A percentile compares a stretch with the other conserved stretches of the same genome.
These are phyloP conservation scores for Elysia crispata DNA, from an alignment of 2,888 invertebrate genomes.

Conservation along the genomic window DNA sequence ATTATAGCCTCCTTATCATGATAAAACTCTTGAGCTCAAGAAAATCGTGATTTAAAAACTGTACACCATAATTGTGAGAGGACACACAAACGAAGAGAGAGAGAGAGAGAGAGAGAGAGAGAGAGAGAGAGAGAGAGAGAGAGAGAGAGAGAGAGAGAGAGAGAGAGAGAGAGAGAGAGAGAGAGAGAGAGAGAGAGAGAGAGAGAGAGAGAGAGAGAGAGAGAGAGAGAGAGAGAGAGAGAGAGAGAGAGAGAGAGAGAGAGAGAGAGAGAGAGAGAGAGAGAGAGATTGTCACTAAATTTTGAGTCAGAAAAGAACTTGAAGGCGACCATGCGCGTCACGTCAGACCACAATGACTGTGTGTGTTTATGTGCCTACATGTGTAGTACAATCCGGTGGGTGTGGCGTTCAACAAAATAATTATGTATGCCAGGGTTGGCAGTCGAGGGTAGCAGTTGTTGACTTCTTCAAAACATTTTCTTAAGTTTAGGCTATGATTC, in stretches of 20 bases:
- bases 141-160: conserved; percentile 12
- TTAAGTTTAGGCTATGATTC: too few species aligned
- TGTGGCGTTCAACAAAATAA: too few species aligned
- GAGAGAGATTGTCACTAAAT: too few species aligned
- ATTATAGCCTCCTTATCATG: too few species aligned
- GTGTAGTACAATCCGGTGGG: background rate
- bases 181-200: background rate
- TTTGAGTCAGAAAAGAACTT: conserved; percentile 15
- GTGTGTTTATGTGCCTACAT: background rate
- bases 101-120: conserved; percentile 30
- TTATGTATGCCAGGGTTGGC: too few species aligned
- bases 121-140: conserved; percentile 31
- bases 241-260: conserved; percentile 22
- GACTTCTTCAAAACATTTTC: too few species aligned
- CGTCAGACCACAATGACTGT: background rate
- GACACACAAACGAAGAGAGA: background rate
- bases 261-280: conserved; percentile 28
- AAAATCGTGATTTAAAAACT: too few species aligned
- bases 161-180: background rate
- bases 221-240: conserved; percentile 21
- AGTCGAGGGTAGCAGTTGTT: too few species aligned
- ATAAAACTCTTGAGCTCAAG: too few species aligned
- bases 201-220: too few species aligned
- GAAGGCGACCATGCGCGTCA: background rate
- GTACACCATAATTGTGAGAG: too few species aligned